Conservation (phyloP, 1,140 invertebrate species). For the Micrasema minimum region DNA sequence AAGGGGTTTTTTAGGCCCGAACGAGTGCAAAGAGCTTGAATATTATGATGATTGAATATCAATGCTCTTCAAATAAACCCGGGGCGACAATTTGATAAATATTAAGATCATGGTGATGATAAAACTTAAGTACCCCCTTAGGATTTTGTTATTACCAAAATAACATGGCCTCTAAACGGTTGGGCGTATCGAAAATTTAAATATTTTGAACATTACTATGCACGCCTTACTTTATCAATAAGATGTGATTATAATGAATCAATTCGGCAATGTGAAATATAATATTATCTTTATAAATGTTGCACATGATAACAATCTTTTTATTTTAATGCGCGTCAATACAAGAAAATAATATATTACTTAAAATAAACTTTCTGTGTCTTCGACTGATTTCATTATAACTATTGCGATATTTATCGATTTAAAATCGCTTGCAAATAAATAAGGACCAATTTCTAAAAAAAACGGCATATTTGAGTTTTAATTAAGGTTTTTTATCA, state of each 20-base stretch:
- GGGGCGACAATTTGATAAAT: slow-evolving; percentile 45
- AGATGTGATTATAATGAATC: slow-evolving; percentile 24
- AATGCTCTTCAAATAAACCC: slow-evolving; percentile 40
- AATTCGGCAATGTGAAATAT: slow-evolving; percentile 12
- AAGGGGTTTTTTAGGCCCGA: slow-evolving; percentile 28
- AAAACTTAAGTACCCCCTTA: slow-evolving; percentile 3
- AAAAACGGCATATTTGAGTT: too few relatives aligned
- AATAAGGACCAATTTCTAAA: too few relatives aligned
- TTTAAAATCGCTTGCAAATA: too few relatives aligned
- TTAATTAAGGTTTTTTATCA: too few relatives aligned
- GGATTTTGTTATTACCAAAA: background rate
- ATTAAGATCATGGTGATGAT: slow-evolving; percentile 22
- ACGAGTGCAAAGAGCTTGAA: slow-evolving; percentile 42
- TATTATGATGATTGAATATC: slow-evolving; percentile 41
- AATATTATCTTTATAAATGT: slow-evolving; percentile 4
- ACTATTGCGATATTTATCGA: too few relatives aligned
- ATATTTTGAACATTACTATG: slow-evolving; percentile 23
- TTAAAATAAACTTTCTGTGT: too few relatives aligned
- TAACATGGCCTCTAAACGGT: slow-evolving; percentile 19
- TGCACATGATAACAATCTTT: too few relatives aligned
- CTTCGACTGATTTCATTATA: too few relatives aligned
- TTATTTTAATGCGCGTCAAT: too few relatives aligned
- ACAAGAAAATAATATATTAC: too few relatives aligned
- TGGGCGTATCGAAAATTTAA: slow-evolving; percentile 21
- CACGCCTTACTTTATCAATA: slow-evolving; percentile 32